Conservation (phyloP, 2,888 invertebrate species). For the Parelbella ahira region DNA sequence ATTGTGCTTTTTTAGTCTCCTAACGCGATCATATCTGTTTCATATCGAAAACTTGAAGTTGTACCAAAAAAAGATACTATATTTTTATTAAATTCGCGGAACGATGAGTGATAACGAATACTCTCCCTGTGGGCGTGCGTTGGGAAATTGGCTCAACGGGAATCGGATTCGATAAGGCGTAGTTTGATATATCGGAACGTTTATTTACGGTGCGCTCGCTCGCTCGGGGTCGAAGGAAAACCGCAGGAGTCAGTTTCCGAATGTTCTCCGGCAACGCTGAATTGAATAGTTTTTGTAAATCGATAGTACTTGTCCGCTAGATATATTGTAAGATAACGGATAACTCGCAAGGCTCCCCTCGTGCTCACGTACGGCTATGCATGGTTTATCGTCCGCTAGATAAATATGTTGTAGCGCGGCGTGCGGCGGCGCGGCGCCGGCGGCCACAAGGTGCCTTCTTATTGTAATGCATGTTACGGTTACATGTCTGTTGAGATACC, state of each 20-base stretch:
- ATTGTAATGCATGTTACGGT: constrained; percentile 60
- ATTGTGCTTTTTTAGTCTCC: constrained; percentile 29
- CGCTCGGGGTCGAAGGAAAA: neutral
- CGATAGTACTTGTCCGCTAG: constrained; percentile 63
- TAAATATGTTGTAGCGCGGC: constrained; percentile 75
- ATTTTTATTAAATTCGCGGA: constrained; percentile 38
- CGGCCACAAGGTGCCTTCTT: constrained; percentile 66
- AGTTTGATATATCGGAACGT: too few species aligned
- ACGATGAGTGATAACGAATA: constrained; percentile 47
- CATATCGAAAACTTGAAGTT: constrained; percentile 49
- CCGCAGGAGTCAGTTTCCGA: constrained; percentile 22
- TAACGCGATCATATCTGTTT: constrained; percentile 41
- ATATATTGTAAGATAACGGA: constrained; percentile 40
- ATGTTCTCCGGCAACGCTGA: constrained; percentile 26
- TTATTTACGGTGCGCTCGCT: too few species aligned
- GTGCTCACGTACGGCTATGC: constrained; percentile 43
- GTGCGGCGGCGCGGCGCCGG: too few species aligned
- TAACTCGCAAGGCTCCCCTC: constrained; percentile 41
- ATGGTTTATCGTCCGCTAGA: constrained; percentile 66
- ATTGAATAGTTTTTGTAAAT: constrained; percentile 50
- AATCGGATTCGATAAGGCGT: too few species aligned
- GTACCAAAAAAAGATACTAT: constrained; percentile 45
- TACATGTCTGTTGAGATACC: constrained; percentile 60
- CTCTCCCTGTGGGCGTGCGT: constrained; percentile 36
- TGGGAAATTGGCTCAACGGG: constrained; percentile 25